Evolutionary conservation across 1,140 invertebrate species (phyloP), one percentile per base, ranked within the genome.

Genomic region (Zaprionus ornatus): DNA sequence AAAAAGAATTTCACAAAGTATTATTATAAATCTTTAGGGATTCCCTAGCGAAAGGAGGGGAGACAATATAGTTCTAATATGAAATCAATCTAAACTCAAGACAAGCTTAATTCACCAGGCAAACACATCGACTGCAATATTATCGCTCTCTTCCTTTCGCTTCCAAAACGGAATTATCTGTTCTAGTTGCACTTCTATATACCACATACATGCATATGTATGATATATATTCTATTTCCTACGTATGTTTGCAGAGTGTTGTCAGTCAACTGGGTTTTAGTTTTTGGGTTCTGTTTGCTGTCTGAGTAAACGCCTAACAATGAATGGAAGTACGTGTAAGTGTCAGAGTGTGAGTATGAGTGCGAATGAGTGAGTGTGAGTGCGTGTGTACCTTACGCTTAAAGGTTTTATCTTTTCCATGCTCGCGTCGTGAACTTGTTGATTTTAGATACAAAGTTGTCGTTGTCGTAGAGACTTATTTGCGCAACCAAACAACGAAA

Each of bases 371-470:
- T 71, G 66, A 64, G 35, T 64, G 61, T 74, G 67, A 71, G 54
- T 74, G 55, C 63, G 50, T 80, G 71, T 84, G 72, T 84, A 69
- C 72, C 62, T 71, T 77, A 80, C 68, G 84, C 84, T 88, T 81
- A 76, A 88, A 88, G 77, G 77, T 88, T 88, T 90, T 87, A 83
- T 87, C 81, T 90, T 64, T 80, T 70, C 78, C 77, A 50, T 78
- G 82, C 71, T 63, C 77, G 40, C 40, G 77, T 80, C 72, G 75
- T 85, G 85, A 88, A 88, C 86, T 88, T 85, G 85, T 88, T 88
- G 85, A 90, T 88, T 90, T 90, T 85, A 88, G 85, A 88, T 88
- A 88, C 85, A 88, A 90, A 77, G 55, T 40, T 77, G 66, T 81
- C 40, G 77, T 73, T 62, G 70, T 73, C 56, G 70, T 65, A 21